Percentiles rank a stretch among this genome's conserved stretches.
Evolutionary conservation across 1,140 invertebrate genomes (phyloP).

Genomic region (Drosophila neocordata): DNA sequence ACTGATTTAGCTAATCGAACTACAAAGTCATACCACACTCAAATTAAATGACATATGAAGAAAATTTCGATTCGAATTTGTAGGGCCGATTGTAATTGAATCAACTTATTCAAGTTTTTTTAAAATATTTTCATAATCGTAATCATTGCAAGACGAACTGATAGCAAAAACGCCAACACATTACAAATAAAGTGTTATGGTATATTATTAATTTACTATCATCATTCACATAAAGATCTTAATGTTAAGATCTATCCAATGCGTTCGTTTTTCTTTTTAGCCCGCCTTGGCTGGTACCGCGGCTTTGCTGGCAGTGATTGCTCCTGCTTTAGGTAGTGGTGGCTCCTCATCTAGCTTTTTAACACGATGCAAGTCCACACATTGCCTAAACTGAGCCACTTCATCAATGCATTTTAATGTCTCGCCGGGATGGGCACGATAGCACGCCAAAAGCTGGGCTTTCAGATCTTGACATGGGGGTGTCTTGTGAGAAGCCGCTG

Average conservation of each 20-base stretch:
- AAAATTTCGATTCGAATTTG: background rate
- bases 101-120: too few relatives aligned
- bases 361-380: conserved; percentile 83
- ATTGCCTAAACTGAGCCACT: conserved; percentile 84
- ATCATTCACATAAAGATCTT: conserved; percentile 14
- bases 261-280: conserved; percentile 24
- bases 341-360: conserved; percentile 63
- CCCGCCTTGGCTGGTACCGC: conserved; percentile 60
- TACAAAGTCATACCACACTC: too few relatives aligned
- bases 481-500: conserved; percentile 67
- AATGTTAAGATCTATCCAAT: conserved; percentile 13
- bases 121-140: background rate
- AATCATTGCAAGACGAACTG: background rate
- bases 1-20: too few relatives aligned
- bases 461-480: conserved; percentile 83
- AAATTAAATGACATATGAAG: too few relatives aligned
- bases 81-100: background rate
- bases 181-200: conserved; percentile 4
- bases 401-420: conserved; percentile 84
- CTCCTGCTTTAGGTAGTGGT: conserved; percentile 30
- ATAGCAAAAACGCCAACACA: conserved; percentile 11
- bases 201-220: conserved; percentile 12
- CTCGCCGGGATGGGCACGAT: conserved; percentile 84
- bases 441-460: conserved; percentile 84
- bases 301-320: conserved; percentile 28